These are phyloP conservation scores for Strix aluco DNA, from an alignment of 2,113 vertebrate genomes.

Conservation along the genomic window DNA sequence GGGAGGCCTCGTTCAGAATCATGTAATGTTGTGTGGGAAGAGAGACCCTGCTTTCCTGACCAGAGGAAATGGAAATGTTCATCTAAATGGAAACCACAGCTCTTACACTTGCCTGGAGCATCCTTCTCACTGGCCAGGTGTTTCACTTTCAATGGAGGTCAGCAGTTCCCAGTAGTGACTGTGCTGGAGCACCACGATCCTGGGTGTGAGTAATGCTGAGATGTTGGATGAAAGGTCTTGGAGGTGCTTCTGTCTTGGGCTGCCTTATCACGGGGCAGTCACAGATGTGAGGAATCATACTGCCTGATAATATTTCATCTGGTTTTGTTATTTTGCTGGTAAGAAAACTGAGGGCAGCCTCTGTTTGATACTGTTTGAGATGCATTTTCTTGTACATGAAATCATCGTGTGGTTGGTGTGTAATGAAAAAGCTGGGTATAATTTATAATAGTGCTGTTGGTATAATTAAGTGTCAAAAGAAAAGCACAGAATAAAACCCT, in stretches of 20 bases:
- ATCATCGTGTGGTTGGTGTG: fast-evolving
- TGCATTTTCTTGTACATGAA: not conserved
- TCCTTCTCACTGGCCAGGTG: not conserved
- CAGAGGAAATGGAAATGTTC: not conserved
- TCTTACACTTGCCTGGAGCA: not conserved
- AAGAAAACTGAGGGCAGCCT: not conserved
- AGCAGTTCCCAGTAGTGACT: not conserved
- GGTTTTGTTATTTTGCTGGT: not conserved
- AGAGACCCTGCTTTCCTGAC: fast-evolving
- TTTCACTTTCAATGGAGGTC: fast-evolving
- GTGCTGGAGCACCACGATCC: fast-evolving
- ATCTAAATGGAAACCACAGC: not conserved
- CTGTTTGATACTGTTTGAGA: not conserved
- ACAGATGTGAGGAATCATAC: fast-evolving
- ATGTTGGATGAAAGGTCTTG: not conserved
- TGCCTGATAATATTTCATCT: not conserved
- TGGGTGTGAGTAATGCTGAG: not conserved
- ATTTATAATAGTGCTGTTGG: not conserved
- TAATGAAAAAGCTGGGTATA: not conserved
- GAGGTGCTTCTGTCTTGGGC: not conserved
- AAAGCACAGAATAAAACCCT: not conserved
- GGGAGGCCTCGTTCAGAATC: not conserved
- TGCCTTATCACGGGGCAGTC: fast-evolving
- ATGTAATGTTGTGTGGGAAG: fast-evolving
- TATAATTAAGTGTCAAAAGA: not conserved